phyloP scores from a whole-genome alignment of 2,113 vertebrate genomes.

The Atrichornis clamosus region DNA sequence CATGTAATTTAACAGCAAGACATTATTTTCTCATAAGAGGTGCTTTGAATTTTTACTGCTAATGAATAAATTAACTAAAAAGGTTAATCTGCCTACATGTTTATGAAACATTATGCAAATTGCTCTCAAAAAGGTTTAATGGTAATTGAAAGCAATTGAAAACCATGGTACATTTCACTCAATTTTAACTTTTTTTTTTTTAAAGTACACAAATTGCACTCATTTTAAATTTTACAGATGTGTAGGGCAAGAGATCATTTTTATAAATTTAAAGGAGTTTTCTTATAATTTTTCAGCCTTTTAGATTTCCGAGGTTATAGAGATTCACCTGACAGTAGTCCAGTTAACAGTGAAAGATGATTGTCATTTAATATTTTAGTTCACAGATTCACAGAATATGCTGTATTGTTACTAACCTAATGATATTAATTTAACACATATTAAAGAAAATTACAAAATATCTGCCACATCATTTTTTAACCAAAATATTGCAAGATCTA shows the following conservation, averaged over 20 bases:
- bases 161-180: constrained; percentile 73
- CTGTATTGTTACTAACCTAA: not conserved
- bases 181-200: constrained; percentile 58
- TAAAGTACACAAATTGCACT: constrained; percentile 40
- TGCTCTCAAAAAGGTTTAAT: constrained; percentile 76
- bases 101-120: constrained; percentile 85
- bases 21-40: constrained; percentile 81
- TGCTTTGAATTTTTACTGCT: constrained; percentile 81
- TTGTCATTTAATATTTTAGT: constrained; percentile 20
- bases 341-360: not conserved
- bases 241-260: not conserved
- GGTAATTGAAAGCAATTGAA: constrained; percentile 81
- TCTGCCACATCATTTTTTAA: not conserved
- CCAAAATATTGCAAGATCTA: not conserved
- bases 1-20: constrained; percentile 81
- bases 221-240: constrained; percentile 51
- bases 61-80: constrained; percentile 87
- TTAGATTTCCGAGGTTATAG: not conserved
- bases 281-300: not conserved
- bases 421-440: not conserved
- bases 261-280: not conserved
- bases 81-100: constrained; percentile 83
- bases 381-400: not conserved
- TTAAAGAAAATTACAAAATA: constrained; percentile 7
- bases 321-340: constrained; percentile 11